These are phyloP conservation scores for Clusia tigrina DNA, from an alignment of 2,888 invertebrate species.

Conservation along the genomic window DNA sequence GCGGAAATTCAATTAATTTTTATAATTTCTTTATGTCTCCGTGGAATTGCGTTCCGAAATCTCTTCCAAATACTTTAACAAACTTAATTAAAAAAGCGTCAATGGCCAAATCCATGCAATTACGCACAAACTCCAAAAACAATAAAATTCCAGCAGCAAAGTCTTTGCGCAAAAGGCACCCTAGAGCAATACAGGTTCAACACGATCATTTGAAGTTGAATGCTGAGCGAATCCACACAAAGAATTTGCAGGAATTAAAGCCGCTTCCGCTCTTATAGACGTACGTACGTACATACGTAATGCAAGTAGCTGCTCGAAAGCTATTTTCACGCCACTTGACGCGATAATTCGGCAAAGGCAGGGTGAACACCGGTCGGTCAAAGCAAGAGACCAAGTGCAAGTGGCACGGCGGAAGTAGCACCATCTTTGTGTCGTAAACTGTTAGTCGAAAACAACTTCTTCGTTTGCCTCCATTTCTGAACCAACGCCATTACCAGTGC, in stretches of 20 bases:
- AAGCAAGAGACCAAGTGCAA: conserved; percentile 20
- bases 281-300: neutral
- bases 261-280: neutral
- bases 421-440: conserved; percentile 21
- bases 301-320: conserved; percentile 37
- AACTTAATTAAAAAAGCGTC: conserved; percentile 40
- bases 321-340: conserved; percentile 37
- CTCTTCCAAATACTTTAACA: conserved; percentile 33
- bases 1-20: neutral
- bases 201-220: neutral
- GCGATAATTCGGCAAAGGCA: conserved; percentile 32
- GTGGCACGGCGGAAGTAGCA: conserved; percentile 12
- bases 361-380: neutral
- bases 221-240: neutral
- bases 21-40: too few species aligned
- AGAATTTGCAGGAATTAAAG: conserved; percentile 9
- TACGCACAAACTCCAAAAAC: too few species aligned
- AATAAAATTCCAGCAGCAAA: neutral
- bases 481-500: conserved; percentile 35
- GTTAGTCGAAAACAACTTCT: neutral
- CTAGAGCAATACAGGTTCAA: conserved; percentile 19
- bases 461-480: conserved; percentile 2
- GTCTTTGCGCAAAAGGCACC: conserved; percentile 23
- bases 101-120: conserved; percentile 21
- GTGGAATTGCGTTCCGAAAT: conserved; percentile 13